Evolutionary conservation across 2,888 invertebrate genomes (phyloP).

Genomic region (Lasioglossum villosulum): DNA sequence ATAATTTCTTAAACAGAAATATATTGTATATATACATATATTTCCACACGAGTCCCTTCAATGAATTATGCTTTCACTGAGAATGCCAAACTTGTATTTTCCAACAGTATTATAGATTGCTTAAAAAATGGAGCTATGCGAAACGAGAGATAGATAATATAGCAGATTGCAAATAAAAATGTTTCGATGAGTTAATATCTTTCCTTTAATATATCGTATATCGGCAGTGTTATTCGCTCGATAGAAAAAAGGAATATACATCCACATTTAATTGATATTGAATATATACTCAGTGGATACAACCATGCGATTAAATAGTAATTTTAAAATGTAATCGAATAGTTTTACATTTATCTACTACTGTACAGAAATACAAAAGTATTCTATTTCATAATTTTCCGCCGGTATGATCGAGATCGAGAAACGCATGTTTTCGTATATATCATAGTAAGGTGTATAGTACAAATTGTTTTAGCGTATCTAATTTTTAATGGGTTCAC

Average conservation of each 20-base stretch:
- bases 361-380: conserved; percentile 59
- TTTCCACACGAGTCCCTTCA: background rate
- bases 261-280: conserved; percentile 50
- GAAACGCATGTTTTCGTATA: conserved; percentile 50
- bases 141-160: conserved; percentile 31
- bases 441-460: conserved; percentile 59
- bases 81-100: conserved; percentile 26
- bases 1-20: conserved; percentile 14
- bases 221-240: conserved; percentile 41
- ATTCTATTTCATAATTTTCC: conserved; percentile 48
- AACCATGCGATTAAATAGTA: conserved; percentile 47
- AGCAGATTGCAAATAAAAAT: conserved; percentile 38
- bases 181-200: conserved; percentile 40
- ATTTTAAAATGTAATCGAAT: conserved; percentile 44
- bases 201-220: conserved; percentile 28
- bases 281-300: conserved; percentile 42
- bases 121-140: conserved; percentile 6
- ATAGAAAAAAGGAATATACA: conserved; percentile 44
- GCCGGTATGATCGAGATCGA: conserved; percentile 36
- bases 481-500: conserved; percentile 11
- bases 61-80: conserved; percentile 14
- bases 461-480: conserved; percentile 61
- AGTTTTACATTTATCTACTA: conserved; percentile 26
- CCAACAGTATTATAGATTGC: conserved; percentile 42
- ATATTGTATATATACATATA: background rate